Evolutionary conservation across 2,888 invertebrate species (phyloP).

Genomic region (Megamerina dolium): DNA sequence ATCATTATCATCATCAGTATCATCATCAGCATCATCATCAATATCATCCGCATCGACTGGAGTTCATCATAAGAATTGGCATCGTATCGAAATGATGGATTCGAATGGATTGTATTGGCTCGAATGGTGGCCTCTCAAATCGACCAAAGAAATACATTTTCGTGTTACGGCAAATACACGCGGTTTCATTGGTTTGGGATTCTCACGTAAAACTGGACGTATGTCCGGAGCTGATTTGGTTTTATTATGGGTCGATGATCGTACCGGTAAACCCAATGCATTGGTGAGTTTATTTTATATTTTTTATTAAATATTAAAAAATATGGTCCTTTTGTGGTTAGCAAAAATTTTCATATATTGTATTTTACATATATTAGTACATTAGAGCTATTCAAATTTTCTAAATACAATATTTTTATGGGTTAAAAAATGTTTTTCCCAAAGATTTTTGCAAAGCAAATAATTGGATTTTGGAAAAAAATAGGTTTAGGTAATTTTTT

Average conservation of each 20-base stretch:
- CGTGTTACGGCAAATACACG: slow-evolving; percentile 73
- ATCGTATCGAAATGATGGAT: slow-evolving; percentile 46
- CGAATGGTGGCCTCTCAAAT: slow-evolving; percentile 65
- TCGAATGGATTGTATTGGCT: slow-evolving; percentile 50
- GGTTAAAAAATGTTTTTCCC: no score
- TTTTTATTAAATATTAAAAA: no score
- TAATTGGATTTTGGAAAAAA: no score
- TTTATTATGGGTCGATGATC: slow-evolving; percentile 80
- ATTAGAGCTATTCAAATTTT: no score
- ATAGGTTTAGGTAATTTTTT: no score
- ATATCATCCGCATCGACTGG: slow-evolving; percentile 8
- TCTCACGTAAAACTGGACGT: slow-evolving; percentile 67
- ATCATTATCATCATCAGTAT: no score
- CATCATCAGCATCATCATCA: no score
- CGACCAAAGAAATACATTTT: slow-evolving; percentile 70
- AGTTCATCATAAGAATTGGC: slow-evolving; percentile 42
- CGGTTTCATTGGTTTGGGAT: slow-evolving; percentile 82
- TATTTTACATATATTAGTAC: neutral
- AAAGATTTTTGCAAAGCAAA: no score
- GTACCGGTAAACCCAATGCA: slow-evolving; percentile 57
- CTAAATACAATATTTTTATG: no score
- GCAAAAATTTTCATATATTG: neutral
- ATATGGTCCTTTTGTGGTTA: no score
- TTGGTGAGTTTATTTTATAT: slow-evolving; percentile 64
- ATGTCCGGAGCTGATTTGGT: slow-evolving; percentile 81